phyloP scores from a whole-genome alignment of 1,140 invertebrate genomes.

The Scylla paramamosain region DNA sequence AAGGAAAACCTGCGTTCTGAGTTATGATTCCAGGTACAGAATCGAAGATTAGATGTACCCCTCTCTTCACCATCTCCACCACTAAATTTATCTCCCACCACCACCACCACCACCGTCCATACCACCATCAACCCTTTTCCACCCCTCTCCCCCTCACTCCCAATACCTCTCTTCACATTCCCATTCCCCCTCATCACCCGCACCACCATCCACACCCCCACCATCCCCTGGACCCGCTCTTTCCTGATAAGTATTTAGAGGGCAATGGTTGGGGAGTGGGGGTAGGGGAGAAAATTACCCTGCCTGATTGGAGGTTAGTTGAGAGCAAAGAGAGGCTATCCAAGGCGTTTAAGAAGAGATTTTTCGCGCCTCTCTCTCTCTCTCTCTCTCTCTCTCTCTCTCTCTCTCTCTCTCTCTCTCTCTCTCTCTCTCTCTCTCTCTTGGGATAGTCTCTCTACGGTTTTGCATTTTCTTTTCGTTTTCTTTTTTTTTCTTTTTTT shows the following conservation, averaged over 20 bases:
- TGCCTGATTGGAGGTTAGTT: not conserved
- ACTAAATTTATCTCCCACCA: not conserved
- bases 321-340: not conserved
- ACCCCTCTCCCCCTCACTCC: not conserved
- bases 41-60: too few species aligned
- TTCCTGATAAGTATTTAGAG: conserved; percentile 15
- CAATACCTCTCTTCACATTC: not conserved
- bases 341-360: not conserved
- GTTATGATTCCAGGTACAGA: too few species aligned
- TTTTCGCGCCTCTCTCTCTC: not conserved
- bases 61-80: too few species aligned
- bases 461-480: too few species aligned
- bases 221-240: not conserved
- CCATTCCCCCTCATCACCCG: not conserved
- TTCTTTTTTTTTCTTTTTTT: not conserved
- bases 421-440: not conserved
- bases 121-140: not conserved
- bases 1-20: too few species aligned
- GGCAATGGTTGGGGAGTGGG: not conserved
- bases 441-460: too few species aligned
- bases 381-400: not conserved
- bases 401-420: not conserved
- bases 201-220: not conserved
- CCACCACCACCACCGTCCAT: not conserved
- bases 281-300: not conserved